Conservation (phyloP, 2,113 vertebrate species). For the Sardina pilchardus region DNA sequence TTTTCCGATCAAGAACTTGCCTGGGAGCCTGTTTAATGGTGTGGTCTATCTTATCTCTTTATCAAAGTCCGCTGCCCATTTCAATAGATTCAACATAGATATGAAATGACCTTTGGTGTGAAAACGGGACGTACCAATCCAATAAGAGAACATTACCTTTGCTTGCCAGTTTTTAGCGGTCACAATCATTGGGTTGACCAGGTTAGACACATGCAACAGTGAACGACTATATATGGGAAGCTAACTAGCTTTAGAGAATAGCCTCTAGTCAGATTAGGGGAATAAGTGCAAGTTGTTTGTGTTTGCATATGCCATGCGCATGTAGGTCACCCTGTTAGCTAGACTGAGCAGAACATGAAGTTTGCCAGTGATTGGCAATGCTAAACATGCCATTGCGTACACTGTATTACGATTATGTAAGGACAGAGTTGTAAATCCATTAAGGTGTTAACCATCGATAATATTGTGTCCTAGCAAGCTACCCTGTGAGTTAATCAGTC, state of each 20-base stretch:
- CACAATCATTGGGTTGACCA: background rate
- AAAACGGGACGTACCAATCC: background rate
- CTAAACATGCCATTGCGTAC: background rate
- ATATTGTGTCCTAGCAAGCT: background rate
- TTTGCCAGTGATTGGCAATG: background rate
- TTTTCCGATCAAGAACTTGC: background rate
- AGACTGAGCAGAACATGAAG: background rate
- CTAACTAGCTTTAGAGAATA: background rate
- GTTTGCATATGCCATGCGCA: background rate
- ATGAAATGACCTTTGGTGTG: background rate
- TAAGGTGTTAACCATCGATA: background rate
- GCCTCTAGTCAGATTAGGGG: background rate
- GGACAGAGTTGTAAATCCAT: background rate
- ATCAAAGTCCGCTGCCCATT: background rate
- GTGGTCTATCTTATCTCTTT: background rate
- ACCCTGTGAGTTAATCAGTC: background rate
- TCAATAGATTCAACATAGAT: background rate
- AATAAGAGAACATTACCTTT: background rate
- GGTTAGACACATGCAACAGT: background rate
- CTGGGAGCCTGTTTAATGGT: background rate
- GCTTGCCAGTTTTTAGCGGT: background rate
- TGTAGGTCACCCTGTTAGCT: background rate
- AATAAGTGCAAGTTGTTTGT: background rate
- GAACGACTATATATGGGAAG: background rate
- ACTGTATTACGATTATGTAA: background rate